phyloP scores from a whole-genome alignment of 2,888 invertebrate genomes.

The Syrista parreyssii region DNA sequence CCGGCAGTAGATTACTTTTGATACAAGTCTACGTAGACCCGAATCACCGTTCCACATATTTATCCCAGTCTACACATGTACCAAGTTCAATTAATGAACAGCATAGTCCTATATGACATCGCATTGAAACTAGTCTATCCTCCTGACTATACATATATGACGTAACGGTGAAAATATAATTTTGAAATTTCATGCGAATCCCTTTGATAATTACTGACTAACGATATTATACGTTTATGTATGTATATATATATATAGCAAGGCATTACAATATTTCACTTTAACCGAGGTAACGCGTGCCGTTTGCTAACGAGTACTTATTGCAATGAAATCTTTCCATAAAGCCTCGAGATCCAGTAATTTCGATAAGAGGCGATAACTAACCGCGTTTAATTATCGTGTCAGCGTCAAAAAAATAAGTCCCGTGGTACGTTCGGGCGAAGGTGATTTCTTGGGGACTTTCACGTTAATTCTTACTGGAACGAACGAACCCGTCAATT shows the following conservation, averaged over 20 bases:
- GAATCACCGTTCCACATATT: background rate
- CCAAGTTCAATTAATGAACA: background rate
- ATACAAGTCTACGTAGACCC: conserved; percentile 21
- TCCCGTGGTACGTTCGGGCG: conserved; percentile 28
- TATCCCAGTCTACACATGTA: background rate
- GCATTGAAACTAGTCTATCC: background rate
- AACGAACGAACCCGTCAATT: conserved; percentile 51
- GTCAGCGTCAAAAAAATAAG: conserved; percentile 42
- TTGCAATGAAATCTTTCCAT: background rate
- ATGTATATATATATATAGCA: background rate
- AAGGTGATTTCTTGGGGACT: conserved; percentile 44
- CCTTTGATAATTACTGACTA: background rate
- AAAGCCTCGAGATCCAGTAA: background rate
- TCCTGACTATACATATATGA: background rate
- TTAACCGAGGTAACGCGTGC: background rate
- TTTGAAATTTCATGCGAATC: background rate
- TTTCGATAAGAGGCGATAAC: conserved; percentile 26
- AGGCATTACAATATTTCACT: background rate
- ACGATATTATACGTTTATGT: background rate
- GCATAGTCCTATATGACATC: background rate
- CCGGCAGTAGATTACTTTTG: conserved; percentile 51
- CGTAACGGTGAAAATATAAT: background rate
- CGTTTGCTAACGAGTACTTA: background rate
- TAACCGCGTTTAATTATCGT: conserved; percentile 45
- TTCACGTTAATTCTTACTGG: conserved; percentile 34